Conservation (phyloP, 2,888 invertebrate genomes). For the Chromoteleia sp. region DNA sequence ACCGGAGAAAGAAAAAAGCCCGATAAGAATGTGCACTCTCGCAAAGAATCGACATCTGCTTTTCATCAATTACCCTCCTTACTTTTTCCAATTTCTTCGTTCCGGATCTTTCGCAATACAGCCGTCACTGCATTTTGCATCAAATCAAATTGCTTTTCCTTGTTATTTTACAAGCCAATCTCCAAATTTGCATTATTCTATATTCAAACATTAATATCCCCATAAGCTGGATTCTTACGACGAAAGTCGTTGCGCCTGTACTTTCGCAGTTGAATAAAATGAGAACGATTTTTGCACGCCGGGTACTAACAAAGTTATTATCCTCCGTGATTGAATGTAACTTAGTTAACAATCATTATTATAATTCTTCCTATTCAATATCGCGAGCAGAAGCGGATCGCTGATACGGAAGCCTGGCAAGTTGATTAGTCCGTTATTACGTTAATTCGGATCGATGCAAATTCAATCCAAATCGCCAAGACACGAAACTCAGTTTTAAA, state of each 20-base stretch:
- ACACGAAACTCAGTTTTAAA: too few relatives aligned
- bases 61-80: constrained; percentile 63
- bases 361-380: not conserved
- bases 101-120: constrained; percentile 35
- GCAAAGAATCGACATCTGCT: constrained; percentile 65
- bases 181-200: constrained; percentile 57
- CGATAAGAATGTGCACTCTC: constrained; percentile 48
- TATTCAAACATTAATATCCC: constrained; percentile 54
- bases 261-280: constrained; percentile 13
- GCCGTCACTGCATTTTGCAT: constrained; percentile 43
- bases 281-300: not conserved
- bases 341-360: constrained; percentile 32
- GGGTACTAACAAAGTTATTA: constrained; percentile 12
- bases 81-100: constrained; percentile 50
- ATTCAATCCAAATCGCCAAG: too few relatives aligned
- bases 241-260: not conserved
- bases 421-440: not conserved
- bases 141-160: constrained; percentile 57
- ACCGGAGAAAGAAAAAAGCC: too few relatives aligned
- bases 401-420: constrained; percentile 2
- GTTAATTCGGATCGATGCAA: constrained; percentile 1
- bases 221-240: constrained; percentile 30
- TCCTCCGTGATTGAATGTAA: constrained; percentile 20
- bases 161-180: constrained; percentile 58
- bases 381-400: not conserved